Evolutionary conservation across 1,140 invertebrate species (phyloP), one percentile per base, ranked within the genome.

Genomic region (Alviniconcha marisindica): DNA sequence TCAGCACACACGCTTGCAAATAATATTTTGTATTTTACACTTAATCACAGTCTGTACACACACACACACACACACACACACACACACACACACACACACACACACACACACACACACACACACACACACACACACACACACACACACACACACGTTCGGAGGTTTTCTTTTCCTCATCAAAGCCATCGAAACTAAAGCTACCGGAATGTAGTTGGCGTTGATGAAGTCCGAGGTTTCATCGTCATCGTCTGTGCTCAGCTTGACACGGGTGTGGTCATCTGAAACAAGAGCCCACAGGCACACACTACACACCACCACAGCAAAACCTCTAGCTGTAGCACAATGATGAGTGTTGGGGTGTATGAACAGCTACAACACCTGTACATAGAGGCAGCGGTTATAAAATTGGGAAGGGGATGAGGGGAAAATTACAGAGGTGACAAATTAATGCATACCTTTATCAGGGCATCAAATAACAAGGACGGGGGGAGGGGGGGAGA

Each of bases 201-300:
- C 97, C 95, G 98, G 97, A 91, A 99, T 97, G 92, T 98, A 98
- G 56, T 97, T 98, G 84, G 98, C 98, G 93, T 99, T 99, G 90
- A 99, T 95, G 92, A 99, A 99, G 94, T 99, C 98, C 4, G 97
- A 86, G 77, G 86, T 97, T 92, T 97, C 96, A 63, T 96, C 95
- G 73, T 92, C 89, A 87, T 96, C 95, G 40, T 96, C 95, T 84
- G 95, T 94, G 38, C 98, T 96, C 92, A 99, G 94, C 86, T 99
- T 97, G 87, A 99, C 97, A 89, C 98, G 95, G 93, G 98, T 98
- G 94, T 98, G 99, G 94, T 99, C 98, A 94, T 98, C 97, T 98
- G 94, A 38, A 95, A 95, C 91, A 77, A 28, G 38, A 28, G 28
- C 21, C 60, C 5, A 33, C 21, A 33, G 28, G 18, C 33, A 24